phyloP scores from a whole-genome alignment of 2,888 invertebrate genomes.

The Agapetus fuscipes region DNA sequence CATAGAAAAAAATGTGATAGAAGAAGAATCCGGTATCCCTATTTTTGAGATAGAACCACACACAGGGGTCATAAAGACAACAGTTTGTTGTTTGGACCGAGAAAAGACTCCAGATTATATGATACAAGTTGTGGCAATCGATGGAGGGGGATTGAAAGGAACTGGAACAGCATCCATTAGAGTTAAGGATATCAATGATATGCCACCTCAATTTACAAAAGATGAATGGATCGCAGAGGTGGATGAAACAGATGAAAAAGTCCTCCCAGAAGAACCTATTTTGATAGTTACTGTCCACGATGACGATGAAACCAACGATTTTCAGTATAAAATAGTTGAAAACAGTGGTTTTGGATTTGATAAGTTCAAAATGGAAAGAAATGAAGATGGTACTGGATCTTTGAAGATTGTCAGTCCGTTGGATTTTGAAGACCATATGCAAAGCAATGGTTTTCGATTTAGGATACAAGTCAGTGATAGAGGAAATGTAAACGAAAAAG shows the following conservation, averaged over 20 bases:
- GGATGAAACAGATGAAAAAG: conserved; percentile 37
- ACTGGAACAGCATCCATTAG: conserved; percentile 43
- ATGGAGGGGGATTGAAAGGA: conserved; percentile 41
- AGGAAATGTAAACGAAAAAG: conserved; percentile 64
- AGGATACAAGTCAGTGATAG: conserved; percentile 35
- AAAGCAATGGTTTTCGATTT: conserved; percentile 41
- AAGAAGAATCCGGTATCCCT: conserved; percentile 42
- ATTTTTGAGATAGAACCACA: conserved; percentile 44
- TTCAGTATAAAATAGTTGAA: conserved; percentile 37
- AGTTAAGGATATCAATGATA: conserved; percentile 50
- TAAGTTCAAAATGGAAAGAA: conserved; percentile 39
- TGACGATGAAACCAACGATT: conserved; percentile 39
- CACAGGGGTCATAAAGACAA: conserved; percentile 42
- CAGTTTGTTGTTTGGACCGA: conserved; percentile 38
- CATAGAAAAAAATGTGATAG: conserved; percentile 42
- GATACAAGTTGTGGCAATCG: conserved; percentile 40
- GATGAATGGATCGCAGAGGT: conserved; percentile 41
- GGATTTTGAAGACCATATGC: conserved; percentile 42
- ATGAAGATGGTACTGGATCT: conserved; percentile 40
- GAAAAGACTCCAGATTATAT: conserved; percentile 42
- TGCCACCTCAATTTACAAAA: conserved; percentile 45
- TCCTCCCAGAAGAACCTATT: conserved; percentile 36
- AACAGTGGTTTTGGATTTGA: conserved; percentile 38
- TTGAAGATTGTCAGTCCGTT: conserved; percentile 40
- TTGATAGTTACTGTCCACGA: conserved; percentile 39